These are phyloP conservation scores for Cladopsammia gracilis DNA, from an alignment of 64 coral and sea anemone species.

Conservation along the genomic window DNA sequence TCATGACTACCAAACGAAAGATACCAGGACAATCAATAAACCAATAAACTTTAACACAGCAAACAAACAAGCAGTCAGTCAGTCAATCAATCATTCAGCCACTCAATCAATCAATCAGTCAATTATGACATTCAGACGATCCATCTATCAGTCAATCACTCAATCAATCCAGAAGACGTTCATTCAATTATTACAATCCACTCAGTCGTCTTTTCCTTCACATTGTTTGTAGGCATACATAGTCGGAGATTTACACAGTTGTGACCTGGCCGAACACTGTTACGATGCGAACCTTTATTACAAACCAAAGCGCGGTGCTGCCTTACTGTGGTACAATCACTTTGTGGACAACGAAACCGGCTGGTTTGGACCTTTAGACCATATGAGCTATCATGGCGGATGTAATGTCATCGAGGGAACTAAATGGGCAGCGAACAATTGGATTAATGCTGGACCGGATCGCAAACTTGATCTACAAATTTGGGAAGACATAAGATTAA, in stretches of 20 bases:
- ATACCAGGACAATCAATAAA: no score
- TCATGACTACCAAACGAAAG: no score
- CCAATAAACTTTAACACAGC: no score
- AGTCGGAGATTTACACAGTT: slow-evolving; percentile 31
- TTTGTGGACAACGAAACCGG: slow-evolving; percentile 71
- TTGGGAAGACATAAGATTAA: slow-evolving; percentile 51
- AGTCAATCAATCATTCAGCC: no score
- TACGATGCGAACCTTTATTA: slow-evolving; percentile 63
- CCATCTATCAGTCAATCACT: not conserved
- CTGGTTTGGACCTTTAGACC: slow-evolving; percentile 69
- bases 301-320: slow-evolving; percentile 79
- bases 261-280: slow-evolving; percentile 70
- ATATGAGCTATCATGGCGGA: slow-evolving; percentile 81
- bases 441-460: slow-evolving; percentile 83
- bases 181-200: no score
- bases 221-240: slow-evolving; percentile 2
- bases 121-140: no score
- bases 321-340: slow-evolving; percentile 92
- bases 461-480: slow-evolving; percentile 54
- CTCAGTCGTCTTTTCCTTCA: no score
- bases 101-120: not conserved
- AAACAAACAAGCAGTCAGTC: no score
- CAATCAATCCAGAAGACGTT: not conserved
- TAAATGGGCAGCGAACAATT: slow-evolving; percentile 92
- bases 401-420: slow-evolving; percentile 88